A percentile compares a stretch with the other conserved stretches of the same genome.
These are phyloP conservation scores for Ditylenchus weischeri DNA, from an alignment of 2,888 invertebrate species.

Conservation along the genomic window DNA sequence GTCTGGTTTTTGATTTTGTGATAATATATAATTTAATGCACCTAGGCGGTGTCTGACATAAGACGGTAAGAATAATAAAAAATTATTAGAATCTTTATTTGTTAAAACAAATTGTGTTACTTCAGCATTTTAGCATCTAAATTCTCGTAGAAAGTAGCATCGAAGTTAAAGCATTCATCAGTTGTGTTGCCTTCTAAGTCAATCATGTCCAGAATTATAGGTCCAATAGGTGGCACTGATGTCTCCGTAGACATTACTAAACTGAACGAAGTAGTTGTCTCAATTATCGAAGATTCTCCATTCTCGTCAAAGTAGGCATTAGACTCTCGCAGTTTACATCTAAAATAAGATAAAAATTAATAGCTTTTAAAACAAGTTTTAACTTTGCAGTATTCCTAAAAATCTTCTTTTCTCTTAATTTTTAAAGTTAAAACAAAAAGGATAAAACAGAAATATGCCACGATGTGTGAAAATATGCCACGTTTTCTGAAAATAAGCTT, in stretches of 20 bases:
- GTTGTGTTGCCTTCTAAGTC: slow-evolving; percentile 2
- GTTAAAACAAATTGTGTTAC: not conserved
- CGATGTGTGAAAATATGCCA: too few species aligned
- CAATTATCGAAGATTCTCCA: slow-evolving; percentile 11
- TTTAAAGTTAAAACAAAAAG: too few species aligned
- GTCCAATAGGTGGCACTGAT: not conserved
- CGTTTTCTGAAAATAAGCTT: too few species aligned
- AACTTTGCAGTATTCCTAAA: too few species aligned
- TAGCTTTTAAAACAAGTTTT: not conserved
- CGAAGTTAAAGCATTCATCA: slow-evolving; percentile 17
- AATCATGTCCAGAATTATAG: not conserved
- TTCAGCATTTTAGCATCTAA: slow-evolving; percentile 10
- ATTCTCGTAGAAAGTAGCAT: slow-evolving; percentile 16
- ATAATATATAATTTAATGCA: too few species aligned
- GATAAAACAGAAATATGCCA: too few species aligned
- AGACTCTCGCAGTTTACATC: slow-evolving; percentile 30
- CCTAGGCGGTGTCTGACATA: too few species aligned
- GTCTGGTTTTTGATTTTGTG: too few species aligned
- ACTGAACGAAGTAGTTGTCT: slow-evolving; percentile 2
- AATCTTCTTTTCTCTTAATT: too few species aligned
- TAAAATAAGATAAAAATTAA: too few species aligned
- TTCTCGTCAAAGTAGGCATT: slow-evolving; percentile 33
- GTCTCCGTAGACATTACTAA: not conserved
- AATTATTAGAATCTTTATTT: not conserved
- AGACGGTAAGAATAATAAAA: not conserved